Evolutionary conservation across 2,797 vertebrate genomes (phyloP).

Genomic region (Epinephelus malabaricus): DNA sequence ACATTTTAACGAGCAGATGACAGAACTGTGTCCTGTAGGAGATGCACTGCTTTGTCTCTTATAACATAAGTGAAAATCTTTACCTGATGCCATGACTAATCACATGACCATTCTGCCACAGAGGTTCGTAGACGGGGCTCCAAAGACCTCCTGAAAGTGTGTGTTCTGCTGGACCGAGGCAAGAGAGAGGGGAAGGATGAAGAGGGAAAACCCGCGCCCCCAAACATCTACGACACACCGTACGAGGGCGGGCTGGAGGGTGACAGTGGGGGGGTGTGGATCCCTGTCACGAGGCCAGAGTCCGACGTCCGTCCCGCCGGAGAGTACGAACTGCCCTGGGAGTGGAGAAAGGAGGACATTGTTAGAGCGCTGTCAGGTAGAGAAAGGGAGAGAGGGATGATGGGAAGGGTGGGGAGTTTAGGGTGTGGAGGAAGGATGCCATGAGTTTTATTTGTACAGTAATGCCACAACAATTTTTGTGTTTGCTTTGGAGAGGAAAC

Average conservation of each 20-base stretch:
- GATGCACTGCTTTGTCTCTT: background rate
- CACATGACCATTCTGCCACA: conserved; percentile 63
- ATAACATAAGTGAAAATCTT: background rate
- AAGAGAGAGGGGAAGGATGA: conserved; percentile 81
- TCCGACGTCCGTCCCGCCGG: conserved; percentile 90
- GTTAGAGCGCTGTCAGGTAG: conserved; percentile 93
- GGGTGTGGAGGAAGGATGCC: conserved; percentile 74
- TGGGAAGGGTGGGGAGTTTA: conserved; percentile 51
- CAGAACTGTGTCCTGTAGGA: background rate
- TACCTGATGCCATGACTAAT: conserved; percentile 2
- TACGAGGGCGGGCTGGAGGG: conserved; percentile 89
- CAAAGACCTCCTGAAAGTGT: conserved; percentile 94
- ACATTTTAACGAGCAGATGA: background rate
- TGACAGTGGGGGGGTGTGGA: conserved; percentile 76
- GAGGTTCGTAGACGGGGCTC: conserved; percentile 94
- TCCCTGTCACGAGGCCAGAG: conserved; percentile 90
- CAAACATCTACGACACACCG: conserved; percentile 93
- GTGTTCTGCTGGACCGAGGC: conserved; percentile 89
- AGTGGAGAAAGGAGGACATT: conserved; percentile 98
- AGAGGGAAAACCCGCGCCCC: conserved; percentile 71
- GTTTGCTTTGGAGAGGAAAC: conserved; percentile 69
- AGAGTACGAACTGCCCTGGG: conserved; percentile 97
- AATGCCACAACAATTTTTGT: conserved; percentile 62
- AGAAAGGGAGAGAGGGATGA: conserved; percentile 52
- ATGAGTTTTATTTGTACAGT: conserved; percentile 63